Base-by-base conservation (phyloP, 1,140 invertebrate genomes). In the Thereuonema tuberculata region DNA sequence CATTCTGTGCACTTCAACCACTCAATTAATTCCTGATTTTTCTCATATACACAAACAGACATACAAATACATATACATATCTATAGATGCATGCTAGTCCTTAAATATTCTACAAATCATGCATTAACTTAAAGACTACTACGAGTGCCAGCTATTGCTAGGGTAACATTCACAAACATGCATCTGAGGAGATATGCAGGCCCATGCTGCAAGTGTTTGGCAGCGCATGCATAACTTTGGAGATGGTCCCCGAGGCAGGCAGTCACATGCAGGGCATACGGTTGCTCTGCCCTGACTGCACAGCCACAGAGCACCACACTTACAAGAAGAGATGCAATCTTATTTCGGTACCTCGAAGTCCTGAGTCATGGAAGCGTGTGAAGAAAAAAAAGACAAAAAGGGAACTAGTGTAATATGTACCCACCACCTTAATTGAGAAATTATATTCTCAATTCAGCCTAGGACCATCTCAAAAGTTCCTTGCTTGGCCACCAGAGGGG, bases 401-500 rank as follows among this genome's bases (percentile, higher is more conserved):
- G 62, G 56, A 63, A 60, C 23, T 61, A 50, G 57, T 58, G 64
- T 60, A 60, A 54, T n/a, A 17, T 37, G 31, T 37, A 37, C 31
- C 31, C 31, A 37, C 31, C 31, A 37, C 31, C 31, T 37, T 17
- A 37, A 37, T 17, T 37, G 31, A 5, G 58, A 49, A 61, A 57
- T 31, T 2, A 29, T 31, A 56, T 37, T 5, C 31, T 37, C 26
- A 29, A 50, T 24, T 24, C 3, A 21, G 48, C 3, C 9, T 50
- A 90, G 88, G 88, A 91, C 88, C 89, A 92, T 91, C 88, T 91
- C 89, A 91, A 91, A 91, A 91, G 87, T 88, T 89, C 87, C 81
- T 85, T 85, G 27, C 53, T 55, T 55, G 53, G 53, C 53, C 53
- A 55, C 53, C 53, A 55, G 53, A 21, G 28, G 53, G 53, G 24